phyloP scores from a whole-genome alignment of 2,888 invertebrate species.

The Habrosyne pyritoides region DNA sequence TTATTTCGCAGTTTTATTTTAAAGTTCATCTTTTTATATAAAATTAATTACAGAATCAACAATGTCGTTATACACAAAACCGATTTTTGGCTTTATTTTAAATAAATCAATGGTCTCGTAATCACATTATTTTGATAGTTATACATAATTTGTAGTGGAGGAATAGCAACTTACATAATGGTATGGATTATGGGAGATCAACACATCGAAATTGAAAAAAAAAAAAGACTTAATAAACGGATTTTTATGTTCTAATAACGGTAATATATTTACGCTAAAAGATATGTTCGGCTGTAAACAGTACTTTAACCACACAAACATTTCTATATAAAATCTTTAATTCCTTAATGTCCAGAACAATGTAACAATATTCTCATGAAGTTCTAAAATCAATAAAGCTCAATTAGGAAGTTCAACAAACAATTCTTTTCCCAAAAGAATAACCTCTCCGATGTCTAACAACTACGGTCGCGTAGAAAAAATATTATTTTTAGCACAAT shows the following conservation, averaged over 20 bases:
- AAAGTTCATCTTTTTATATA: conserved; percentile 8
- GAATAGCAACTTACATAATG: conserved; percentile 26
- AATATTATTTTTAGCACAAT: conserved; percentile 57
- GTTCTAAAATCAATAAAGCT: conserved; percentile 55
- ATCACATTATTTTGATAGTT: conserved; percentile 65
- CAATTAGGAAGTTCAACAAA: conserved; percentile 63
- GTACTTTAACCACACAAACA: background rate
- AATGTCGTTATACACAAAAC: conserved; percentile 58
- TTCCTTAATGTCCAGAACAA: conserved; percentile 20
- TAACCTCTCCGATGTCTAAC: conserved; percentile 64
- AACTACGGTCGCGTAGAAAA: conserved; percentile 47
- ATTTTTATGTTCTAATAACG: background rate
- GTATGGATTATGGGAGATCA: conserved; percentile 8
- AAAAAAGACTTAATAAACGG: background rate
- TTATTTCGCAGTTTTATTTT: conserved; percentile 13
- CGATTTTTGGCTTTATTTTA: conserved; percentile 64
- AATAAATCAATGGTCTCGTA: conserved; percentile 77
- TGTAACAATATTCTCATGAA: conserved; percentile 31
- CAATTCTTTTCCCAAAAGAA: conserved; percentile 82
- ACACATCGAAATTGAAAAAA: conserved; percentile 8
- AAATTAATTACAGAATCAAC: conserved; percentile 56
- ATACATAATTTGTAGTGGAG: conserved; percentile 43
- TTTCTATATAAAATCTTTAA: background rate
- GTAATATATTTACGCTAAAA: conserved; percentile 23
- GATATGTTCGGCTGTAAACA: conserved; percentile 34